Evolutionary conservation across 2,797 vertebrate species (phyloP).

Genomic region (Acanthurus lineatus): DNA sequence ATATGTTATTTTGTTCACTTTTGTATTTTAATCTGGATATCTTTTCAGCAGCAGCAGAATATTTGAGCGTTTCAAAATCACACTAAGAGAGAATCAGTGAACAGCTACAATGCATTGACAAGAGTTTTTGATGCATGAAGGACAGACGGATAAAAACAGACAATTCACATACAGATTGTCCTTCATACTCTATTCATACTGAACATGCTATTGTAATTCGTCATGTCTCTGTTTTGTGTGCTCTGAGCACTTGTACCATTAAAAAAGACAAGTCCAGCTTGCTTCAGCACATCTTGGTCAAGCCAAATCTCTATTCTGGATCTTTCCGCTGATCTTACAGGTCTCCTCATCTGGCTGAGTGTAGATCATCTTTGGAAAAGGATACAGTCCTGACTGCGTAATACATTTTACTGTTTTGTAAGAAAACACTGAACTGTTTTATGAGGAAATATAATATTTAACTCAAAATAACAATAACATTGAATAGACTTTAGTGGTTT

Average conservation of each 20-base stretch:
- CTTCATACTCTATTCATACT: conserved; percentile 15
- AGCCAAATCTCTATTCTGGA: conserved; percentile 79
- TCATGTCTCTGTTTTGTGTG: conserved; percentile 38
- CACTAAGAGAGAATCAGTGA: conserved; percentile 61
- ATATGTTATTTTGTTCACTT: conserved; percentile 53
- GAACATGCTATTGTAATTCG: conserved; percentile 29
- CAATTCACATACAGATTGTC: conserved; percentile 36
- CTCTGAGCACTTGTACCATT: conserved; percentile 49
- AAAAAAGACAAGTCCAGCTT: conserved; percentile 94
- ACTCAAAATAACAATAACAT: conserved; percentile 63
- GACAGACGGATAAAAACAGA: conserved; percentile 38
- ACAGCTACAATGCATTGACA: conserved; percentile 66
- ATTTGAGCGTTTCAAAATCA: conserved; percentile 86
- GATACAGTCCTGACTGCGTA: conserved; percentile 51
- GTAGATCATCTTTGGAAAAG: conserved; percentile 46
- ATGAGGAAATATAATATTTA: conserved; percentile 58
- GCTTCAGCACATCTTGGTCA: conserved; percentile 90
- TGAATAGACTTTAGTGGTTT: conserved; percentile 40
- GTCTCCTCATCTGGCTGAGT: conserved; percentile 45
- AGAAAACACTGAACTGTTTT: conserved; percentile 55
- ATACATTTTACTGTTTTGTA: conserved; percentile 53
- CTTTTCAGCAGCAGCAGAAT: conserved; percentile 87
- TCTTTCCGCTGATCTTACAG: conserved; percentile 33
- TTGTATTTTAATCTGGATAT: conserved; percentile 69
- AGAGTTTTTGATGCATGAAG: conserved; percentile 45